Conservation (phyloP, 2,113 vertebrate genomes). For the Myocastor coypus region DNA sequence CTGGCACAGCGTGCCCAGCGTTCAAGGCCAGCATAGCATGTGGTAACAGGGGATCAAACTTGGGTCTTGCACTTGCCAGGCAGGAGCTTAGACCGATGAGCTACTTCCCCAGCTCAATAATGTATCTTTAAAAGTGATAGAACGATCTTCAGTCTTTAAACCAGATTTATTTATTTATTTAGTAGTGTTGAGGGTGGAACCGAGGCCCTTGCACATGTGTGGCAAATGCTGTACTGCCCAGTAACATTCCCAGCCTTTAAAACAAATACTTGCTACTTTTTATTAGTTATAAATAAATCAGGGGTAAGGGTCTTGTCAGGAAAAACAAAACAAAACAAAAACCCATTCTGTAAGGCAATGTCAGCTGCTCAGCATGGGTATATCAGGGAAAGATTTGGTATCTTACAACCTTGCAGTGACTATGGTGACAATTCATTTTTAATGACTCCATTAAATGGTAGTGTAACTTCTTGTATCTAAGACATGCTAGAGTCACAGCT, state of each 20-base stretch:
- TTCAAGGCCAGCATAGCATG: too few species aligned
- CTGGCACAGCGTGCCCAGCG: too few species aligned
- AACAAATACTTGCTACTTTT: conserved; percentile 43
- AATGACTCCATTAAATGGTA: conserved; percentile 83
- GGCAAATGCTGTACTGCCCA: too few species aligned
- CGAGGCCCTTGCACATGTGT: background rate
- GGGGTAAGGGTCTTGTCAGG: background rate
- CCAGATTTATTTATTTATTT: background rate
- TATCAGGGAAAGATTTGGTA: conserved; percentile 70
- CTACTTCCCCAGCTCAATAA: background rate
- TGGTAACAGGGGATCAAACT: too few species aligned
- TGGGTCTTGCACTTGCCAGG: too few species aligned
- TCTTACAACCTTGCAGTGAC: conserved; percentile 78
- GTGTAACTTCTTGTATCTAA: conserved; percentile 80
- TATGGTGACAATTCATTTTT: conserved; percentile 87
- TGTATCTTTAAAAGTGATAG: background rate
- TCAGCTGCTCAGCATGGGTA: conserved; percentile 23
- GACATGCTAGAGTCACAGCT: conserved; percentile 75
- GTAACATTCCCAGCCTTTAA: background rate
- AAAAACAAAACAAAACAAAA: background rate
- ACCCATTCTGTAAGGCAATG: conserved; percentile 30
- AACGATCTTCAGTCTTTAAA: background rate
- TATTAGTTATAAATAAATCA: conserved; percentile 37
- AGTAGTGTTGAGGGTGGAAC: background rate
- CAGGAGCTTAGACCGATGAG: too few species aligned